A percentile compares a stretch with the other conserved stretches of the same genome.
phyloP scores from a whole-genome alignment of 2,888 invertebrate species.

The Tipula helvola region DNA sequence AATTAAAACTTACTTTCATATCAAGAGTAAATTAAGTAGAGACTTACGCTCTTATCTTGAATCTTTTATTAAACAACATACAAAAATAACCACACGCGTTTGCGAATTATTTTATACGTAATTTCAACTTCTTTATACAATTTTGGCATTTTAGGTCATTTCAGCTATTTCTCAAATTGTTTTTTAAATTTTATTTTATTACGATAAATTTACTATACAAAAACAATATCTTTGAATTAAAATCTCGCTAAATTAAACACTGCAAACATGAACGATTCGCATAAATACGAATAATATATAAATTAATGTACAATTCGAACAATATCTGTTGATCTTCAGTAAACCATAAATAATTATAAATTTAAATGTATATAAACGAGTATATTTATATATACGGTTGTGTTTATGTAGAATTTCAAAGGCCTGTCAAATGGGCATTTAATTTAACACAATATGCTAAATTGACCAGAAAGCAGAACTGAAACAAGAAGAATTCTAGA shows the following conservation, averaged over 20 bases:
- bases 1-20: too few species aligned
- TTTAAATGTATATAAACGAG: too few species aligned
- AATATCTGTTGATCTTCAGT: not conserved
- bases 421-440: not conserved
- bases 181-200: not conserved
- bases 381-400: not conserved
- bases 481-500: not conserved
- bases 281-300: not conserved
- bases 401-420: not conserved
- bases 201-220: not conserved
- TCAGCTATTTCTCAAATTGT: not conserved
- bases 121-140: not conserved
- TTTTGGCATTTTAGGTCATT: not conserved
- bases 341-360: not conserved
- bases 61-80: too few species aligned
- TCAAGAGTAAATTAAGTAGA: too few species aligned
- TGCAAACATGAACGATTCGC: not conserved
- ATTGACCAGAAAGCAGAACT: not conserved
- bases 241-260: not conserved
- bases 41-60: too few species aligned
- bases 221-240: not conserved
- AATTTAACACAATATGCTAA: constrained; percentile 4
- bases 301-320: not conserved
- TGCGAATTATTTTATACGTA: not conserved
- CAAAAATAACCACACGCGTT: not conserved